These are phyloP conservation scores for Squalus acanthias DNA, from an alignment of 2,797 vertebrate genomes.

Conservation along the genomic window DNA sequence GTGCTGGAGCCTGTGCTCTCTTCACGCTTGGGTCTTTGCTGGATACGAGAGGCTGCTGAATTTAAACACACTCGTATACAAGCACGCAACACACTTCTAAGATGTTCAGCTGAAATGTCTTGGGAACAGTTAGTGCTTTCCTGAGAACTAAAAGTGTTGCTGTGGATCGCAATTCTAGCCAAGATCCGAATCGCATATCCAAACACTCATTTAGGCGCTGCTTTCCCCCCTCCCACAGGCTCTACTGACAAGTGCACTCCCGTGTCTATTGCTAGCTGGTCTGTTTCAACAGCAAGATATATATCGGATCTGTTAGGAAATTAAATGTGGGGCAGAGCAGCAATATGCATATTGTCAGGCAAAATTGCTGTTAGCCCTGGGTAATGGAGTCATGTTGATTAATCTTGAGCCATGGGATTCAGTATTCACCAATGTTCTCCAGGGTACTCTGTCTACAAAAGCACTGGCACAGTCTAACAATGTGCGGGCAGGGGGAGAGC, in stretches of 20 bases:
- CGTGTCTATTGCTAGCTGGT: constrained; percentile 42
- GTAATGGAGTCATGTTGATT: constrained; percentile 74
- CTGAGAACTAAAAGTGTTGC: not conserved
- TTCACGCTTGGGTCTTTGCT: not conserved
- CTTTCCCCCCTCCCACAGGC: not conserved
- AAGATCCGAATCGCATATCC: not conserved
- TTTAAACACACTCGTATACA: not conserved
- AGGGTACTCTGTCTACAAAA: constrained; percentile 6
- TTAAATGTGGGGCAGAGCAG: constrained; percentile 77
- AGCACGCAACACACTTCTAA: not conserved
- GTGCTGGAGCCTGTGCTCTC: not conserved
- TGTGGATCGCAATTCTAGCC: not conserved
- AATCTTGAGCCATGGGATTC: constrained; percentile 79
- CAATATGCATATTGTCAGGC: constrained; percentile 78
- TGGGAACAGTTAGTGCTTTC: not conserved
- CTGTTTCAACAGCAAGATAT: constrained; percentile 94
- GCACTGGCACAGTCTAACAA: not conserved
- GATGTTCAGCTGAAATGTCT: not conserved
- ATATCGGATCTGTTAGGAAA: constrained; percentile 95
- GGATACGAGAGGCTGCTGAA: not conserved
- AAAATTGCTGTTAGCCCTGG: constrained; percentile 65
- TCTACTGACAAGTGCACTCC: not conserved
- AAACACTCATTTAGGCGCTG: not conserved
- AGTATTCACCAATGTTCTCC: constrained; percentile 71
- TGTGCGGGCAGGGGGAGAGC: not conserved